These are phyloP conservation scores for Acronicta leporina DNA, from an alignment of 2,888 invertebrate genomes.

Conservation along the genomic window DNA sequence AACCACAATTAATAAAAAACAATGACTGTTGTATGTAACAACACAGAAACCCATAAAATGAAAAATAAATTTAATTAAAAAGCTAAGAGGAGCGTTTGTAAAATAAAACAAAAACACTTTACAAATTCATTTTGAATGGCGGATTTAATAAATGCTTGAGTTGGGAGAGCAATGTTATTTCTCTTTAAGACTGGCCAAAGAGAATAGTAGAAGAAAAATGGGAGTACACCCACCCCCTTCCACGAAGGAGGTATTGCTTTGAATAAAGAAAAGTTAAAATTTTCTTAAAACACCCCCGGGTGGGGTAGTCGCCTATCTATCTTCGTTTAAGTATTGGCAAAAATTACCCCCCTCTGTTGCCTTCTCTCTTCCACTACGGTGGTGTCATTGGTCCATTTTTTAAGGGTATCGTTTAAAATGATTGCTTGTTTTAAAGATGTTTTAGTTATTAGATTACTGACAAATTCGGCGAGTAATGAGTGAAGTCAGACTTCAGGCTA, in stretches of 20 bases:
- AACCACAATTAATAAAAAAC: neutral
- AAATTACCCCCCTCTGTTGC: conserved; percentile 76
- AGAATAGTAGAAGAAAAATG: conserved; percentile 85
- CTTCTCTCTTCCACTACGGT: conserved; percentile 71
- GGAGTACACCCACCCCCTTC: conserved; percentile 64
- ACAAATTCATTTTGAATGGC: conserved; percentile 81
- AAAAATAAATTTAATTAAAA: conserved; percentile 51
- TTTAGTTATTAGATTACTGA: conserved; percentile 5
- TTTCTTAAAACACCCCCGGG: conserved; percentile 81
- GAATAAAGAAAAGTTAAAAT: conserved; percentile 89
- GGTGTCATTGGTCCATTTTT: conserved; percentile 79
- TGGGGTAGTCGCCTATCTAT: conserved; percentile 82
- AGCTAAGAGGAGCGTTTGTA: conserved; percentile 38
- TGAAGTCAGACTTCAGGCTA: too few species aligned
- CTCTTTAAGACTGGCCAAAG: conserved; percentile 85
- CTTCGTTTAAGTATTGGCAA: conserved; percentile 89
- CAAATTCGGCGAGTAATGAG: too few species aligned
- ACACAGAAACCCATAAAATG: conserved; percentile 24
- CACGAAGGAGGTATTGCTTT: conserved; percentile 65
- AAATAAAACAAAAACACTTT: conserved; percentile 73
- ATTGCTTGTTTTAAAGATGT: conserved; percentile 50
- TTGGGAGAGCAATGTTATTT: conserved; percentile 77
- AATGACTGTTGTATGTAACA: conserved; percentile 2
- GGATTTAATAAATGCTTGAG: conserved; percentile 88
- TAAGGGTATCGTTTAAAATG: conserved; percentile 64